These are phyloP conservation scores for Diorhabda sublineata DNA, from an alignment of 1,140 invertebrate species.

Conservation along the genomic window DNA sequence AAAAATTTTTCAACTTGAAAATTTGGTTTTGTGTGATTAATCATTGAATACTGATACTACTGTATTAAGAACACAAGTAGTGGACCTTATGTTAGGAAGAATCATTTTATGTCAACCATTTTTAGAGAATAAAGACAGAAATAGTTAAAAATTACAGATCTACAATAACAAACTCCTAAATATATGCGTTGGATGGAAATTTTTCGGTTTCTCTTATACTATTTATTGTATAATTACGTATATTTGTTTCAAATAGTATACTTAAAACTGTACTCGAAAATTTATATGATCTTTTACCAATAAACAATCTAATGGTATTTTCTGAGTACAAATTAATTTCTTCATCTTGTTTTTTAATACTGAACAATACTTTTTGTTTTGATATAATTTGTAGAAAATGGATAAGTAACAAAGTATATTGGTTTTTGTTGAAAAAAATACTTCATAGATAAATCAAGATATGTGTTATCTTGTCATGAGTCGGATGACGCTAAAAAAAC, in stretches of 20 bases:
- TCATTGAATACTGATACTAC: too few relatives aligned
- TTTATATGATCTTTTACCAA: constrained; percentile 10
- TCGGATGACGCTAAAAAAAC: too few relatives aligned
- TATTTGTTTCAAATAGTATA: constrained; percentile 46
- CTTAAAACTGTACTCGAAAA: constrained; percentile 29
- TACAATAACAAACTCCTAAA: constrained; percentile 26
- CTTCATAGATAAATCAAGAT: too few relatives aligned
- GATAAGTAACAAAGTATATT: background rate
- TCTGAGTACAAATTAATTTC: constrained; percentile 10
- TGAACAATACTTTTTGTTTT: constrained; percentile 22
- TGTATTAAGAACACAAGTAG: too few relatives aligned
- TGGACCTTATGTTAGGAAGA: background rate
- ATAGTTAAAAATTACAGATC: constrained; percentile 22
- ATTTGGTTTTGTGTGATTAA: too few relatives aligned
- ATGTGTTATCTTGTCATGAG: too few relatives aligned
- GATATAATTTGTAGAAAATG: constrained; percentile 12
- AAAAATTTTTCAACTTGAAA: too few relatives aligned
- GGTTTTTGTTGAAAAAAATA: too few relatives aligned
- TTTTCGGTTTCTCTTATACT: constrained; percentile 33
- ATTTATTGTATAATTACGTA: constrained; percentile 48
- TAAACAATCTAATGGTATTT: background rate
- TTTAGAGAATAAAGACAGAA: constrained; percentile 12
- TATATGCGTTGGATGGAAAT: constrained; percentile 40
- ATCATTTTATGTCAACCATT: constrained; percentile 15
- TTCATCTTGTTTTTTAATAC: constrained; percentile 18